These are phyloP conservation scores for Machimus rusticus DNA, from an alignment of 2,888 invertebrate genomes.

Conservation along the genomic window DNA sequence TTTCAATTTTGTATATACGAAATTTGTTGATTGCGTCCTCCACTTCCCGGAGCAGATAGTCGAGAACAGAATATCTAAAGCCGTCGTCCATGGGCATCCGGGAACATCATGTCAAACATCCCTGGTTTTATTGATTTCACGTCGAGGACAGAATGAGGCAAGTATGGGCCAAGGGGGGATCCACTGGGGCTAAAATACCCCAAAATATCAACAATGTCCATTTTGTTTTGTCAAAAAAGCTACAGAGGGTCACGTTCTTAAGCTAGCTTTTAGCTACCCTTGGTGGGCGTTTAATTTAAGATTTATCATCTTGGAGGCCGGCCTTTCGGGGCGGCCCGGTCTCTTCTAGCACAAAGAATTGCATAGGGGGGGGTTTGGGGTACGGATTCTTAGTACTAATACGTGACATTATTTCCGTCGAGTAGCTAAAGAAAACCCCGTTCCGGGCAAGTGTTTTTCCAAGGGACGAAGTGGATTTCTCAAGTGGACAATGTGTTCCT, in stretches of 20 bases:
- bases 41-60: not conserved
- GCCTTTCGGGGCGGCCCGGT: not conserved
- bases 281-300: conserved; percentile 4
- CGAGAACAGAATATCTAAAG: not conserved
- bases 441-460: not conserved
- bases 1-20: not conserved
- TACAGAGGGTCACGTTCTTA: conserved; percentile 9
- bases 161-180: not conserved
- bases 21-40: not conserved
- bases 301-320: not conserved
- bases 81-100: not conserved
- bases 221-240: not conserved
- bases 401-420: not conserved
- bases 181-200: not conserved
- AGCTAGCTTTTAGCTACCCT: conserved; percentile 1
- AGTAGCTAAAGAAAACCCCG: conserved; percentile 4
- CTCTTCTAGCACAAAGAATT: not conserved
- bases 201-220: conserved; percentile 18
- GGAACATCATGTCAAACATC: not conserved
- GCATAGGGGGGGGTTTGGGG: not conserved
- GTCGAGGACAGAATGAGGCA: not conserved
- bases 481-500: conserved; percentile 3
- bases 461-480: conserved; percentile 4
- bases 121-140: not conserved
- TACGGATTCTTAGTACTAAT: not conserved